A percentile compares a stretch with the other conserved stretches of the same genome.
Conservation (phyloP, 2,797 vertebrate genomes). For the Sparidentex hasta region DNA sequence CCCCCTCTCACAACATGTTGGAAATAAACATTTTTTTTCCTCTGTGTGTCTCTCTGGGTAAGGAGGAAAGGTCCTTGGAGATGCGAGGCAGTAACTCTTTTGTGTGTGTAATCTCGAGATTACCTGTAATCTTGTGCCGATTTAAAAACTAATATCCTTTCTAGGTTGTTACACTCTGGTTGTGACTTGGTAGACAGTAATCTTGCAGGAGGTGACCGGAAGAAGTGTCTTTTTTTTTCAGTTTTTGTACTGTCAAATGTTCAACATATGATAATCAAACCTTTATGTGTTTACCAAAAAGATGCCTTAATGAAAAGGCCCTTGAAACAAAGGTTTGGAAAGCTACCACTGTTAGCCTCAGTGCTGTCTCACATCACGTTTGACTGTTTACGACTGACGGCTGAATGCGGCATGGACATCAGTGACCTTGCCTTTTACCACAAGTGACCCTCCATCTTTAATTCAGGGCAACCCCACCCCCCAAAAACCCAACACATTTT, state of each 20-base stretch:
- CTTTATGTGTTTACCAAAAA: no score
- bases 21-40: slow-evolving; percentile 83
- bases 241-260: neutral
- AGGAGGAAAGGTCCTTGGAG: slow-evolving; percentile 64
- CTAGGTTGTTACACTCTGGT: neutral
- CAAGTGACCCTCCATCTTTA: slow-evolving; percentile 74
- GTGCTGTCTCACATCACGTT: slow-evolving; percentile 41
- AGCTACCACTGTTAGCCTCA: slow-evolving; percentile 15
- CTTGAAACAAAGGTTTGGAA: slow-evolving; percentile 15
- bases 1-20: slow-evolving; percentile 77
- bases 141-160: neutral
- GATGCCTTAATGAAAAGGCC: slow-evolving; percentile 4
- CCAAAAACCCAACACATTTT: slow-evolving; percentile 63
- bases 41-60: slow-evolving; percentile 47
- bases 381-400: slow-evolving; percentile 74
- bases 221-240: neutral
- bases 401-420: slow-evolving; percentile 65
- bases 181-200: neutral
- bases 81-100: slow-evolving; percentile 24
- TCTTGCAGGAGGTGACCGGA: neutral
- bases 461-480: slow-evolving; percentile 60
- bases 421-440: slow-evolving; percentile 85
- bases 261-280: neutral
- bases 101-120: slow-evolving; percentile 12
- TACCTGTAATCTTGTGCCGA: neutral